Percentiles rank a stretch among this genome's conserved stretches.
Conservation (phyloP, 2,113 vertebrate genomes). For the Microcebus tavaratra region DNA sequence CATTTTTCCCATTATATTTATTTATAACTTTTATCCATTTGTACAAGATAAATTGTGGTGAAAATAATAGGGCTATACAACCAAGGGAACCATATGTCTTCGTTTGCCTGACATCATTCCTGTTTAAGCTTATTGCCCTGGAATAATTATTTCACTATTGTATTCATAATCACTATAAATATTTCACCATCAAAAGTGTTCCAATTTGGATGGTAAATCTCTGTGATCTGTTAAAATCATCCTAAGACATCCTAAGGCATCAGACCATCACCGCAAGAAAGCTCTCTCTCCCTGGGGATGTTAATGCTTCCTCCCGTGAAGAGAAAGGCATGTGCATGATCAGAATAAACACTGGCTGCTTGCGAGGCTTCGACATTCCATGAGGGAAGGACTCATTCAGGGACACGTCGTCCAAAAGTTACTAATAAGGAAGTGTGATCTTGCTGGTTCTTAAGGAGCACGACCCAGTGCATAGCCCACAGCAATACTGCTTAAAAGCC, state of each 20-base stretch:
- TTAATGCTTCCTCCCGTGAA: background rate
- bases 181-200: background rate
- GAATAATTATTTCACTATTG: background rate
- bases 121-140: background rate
- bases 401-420: background rate
- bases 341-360: background rate
- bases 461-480: background rate
- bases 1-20: background rate
- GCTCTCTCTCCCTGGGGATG: background rate
- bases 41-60: background rate
- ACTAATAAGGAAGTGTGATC: background rate
- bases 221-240: background rate
- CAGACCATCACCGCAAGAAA: background rate
- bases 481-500: background rate
- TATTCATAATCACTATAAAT: background rate
- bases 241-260: background rate
- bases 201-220: background rate
- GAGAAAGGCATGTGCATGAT: background rate
- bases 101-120: background rate
- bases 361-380: background rate
- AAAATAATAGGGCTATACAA: background rate
- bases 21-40: background rate
- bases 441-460: background rate
- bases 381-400: background rate
- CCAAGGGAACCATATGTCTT: background rate